Conservation (phyloP, 2,888 invertebrate species). For the Apeira syringaria region DNA sequence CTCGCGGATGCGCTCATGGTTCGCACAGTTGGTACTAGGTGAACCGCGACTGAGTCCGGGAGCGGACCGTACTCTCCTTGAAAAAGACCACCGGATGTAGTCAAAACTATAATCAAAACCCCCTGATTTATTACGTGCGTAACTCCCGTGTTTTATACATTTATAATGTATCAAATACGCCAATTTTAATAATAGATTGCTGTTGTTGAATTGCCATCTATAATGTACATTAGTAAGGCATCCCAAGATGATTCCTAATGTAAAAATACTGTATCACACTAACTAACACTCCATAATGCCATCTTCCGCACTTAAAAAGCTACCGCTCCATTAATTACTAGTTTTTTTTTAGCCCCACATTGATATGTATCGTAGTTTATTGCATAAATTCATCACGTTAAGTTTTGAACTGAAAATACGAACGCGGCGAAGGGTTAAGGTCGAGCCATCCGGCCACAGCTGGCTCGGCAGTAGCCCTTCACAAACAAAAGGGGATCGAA, state of each 20-base stretch:
- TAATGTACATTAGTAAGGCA: constrained; percentile 71
- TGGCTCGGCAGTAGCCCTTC: constrained; percentile 62
- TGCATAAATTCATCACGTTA: constrained; percentile 73
- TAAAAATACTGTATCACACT: constrained; percentile 73
- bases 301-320: constrained; percentile 61
- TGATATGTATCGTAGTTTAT: constrained; percentile 82
- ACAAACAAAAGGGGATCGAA: constrained; percentile 47
- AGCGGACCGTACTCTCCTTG: no score
- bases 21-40: no score
- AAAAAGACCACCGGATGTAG: no score
- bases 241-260: constrained; percentile 66
- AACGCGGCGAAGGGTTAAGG: constrained; percentile 47
- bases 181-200: no score
- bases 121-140: no score
- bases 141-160: no score
- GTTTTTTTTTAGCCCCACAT: constrained; percentile 69
- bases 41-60: no score
- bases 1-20: no score
- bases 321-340: constrained; percentile 67
- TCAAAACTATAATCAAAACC: no score
- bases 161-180: no score
- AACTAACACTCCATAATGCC: constrained; percentile 58
- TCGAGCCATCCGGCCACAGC: constrained; percentile 79
- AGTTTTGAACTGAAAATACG: constrained; percentile 49
- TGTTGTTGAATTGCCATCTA: constrained; percentile 33